These are phyloP conservation scores for Rallus crepitans DNA, from an alignment of 2,797 vertebrate species.

Conservation along the genomic window DNA sequence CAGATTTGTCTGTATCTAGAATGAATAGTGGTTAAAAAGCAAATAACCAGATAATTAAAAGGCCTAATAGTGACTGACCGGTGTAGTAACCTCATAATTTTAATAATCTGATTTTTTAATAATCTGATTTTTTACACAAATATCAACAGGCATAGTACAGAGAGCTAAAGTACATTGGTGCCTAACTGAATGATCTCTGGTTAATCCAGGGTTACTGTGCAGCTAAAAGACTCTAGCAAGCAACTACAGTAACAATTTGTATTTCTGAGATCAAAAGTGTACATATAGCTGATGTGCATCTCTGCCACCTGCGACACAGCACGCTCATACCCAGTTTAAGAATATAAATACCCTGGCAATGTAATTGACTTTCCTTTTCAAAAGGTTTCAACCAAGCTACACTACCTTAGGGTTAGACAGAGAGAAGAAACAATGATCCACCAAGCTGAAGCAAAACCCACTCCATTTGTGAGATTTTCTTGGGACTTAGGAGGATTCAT, in stretches of 20 bases:
- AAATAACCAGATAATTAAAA: not conserved
- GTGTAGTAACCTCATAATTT: not conserved
- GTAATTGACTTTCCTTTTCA: not conserved
- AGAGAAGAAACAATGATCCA: not conserved
- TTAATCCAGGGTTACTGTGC: not conserved
- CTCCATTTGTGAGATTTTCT: not conserved
- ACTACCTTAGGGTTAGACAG: not conserved
- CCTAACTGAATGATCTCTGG: not conserved
- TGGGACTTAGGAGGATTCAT: not conserved
- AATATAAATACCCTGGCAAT: not conserved
- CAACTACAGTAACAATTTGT: not conserved
- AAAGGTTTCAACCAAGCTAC: not conserved
- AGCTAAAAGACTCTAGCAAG: not conserved
- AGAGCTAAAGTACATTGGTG: not conserved
- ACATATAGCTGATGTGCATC: not conserved
- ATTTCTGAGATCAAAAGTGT: not conserved
- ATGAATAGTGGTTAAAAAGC: not conserved
- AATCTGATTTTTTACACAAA: not conserved
- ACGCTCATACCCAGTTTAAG: not conserved
- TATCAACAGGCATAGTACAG: not conserved
- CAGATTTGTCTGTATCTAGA: not conserved
- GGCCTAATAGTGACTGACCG: not conserved
- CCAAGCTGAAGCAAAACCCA: not conserved
- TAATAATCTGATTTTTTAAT: not conserved
- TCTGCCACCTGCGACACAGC: not conserved